Conservation (phyloP, 2,797 vertebrate genomes). For the Otus scops region DNA sequence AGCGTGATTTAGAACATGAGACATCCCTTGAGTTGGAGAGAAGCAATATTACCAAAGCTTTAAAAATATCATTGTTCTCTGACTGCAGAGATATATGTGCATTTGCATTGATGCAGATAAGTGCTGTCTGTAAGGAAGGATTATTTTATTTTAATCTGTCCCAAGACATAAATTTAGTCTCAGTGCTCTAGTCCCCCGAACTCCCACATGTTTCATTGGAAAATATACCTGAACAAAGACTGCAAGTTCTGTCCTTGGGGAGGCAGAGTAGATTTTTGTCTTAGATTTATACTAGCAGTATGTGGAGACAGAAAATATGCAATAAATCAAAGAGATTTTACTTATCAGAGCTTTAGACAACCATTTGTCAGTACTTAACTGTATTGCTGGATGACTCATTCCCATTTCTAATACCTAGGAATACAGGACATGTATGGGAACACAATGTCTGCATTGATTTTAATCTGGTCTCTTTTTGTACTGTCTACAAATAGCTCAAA, state of each 20-base stretch:
- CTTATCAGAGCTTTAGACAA: conserved; percentile 47
- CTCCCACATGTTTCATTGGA: conserved; percentile 19
- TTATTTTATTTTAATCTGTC: not conserved
- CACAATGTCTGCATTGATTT: conserved; percentile 49
- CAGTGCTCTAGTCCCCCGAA: not conserved
- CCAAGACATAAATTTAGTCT: not conserved
- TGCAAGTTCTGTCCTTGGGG: conserved; percentile 26
- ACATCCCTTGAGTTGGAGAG: not conserved
- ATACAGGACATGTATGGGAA: conserved; percentile 42
- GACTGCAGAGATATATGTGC: not conserved
- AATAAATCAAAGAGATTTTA: conserved; percentile 27
- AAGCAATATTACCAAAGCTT: not conserved
- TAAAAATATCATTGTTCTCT: conserved; percentile 1
- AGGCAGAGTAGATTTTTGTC: conserved; percentile 32
- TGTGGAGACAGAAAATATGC: conserved; percentile 26
- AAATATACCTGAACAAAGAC: conserved; percentile 37
- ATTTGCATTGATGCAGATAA: conserved; percentile 22
- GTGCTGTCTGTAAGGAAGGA: not conserved
- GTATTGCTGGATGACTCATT: conserved; percentile 51
- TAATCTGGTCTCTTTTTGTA: conserved; percentile 54
- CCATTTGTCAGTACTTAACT: conserved; percentile 59
- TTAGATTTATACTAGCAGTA: conserved; percentile 28
- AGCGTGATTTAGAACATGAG: conserved; percentile 26
- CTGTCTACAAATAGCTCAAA: conserved; percentile 45
- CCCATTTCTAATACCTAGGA: conserved; percentile 48